Evolutionary conservation across 2,797 vertebrate genomes (phyloP).

Genomic region (Chelon auratus): DNA sequence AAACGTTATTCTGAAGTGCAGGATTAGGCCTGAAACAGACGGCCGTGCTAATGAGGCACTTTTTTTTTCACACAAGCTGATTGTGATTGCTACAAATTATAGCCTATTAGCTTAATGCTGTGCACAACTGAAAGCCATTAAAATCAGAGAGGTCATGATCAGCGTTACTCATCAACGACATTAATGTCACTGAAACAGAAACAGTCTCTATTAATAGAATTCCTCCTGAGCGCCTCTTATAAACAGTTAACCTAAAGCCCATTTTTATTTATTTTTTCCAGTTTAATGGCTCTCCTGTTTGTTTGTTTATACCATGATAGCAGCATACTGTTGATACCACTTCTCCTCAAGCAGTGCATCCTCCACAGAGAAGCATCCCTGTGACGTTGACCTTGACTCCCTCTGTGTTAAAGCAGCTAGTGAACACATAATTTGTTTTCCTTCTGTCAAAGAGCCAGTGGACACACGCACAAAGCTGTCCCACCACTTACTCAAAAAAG

Average conservation of each 20-base stretch:
- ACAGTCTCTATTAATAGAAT: slow-evolving; percentile 20
- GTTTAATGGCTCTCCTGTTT: not conserved
- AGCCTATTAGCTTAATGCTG: slow-evolving; percentile 48
- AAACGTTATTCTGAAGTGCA: slow-evolving; percentile 38
- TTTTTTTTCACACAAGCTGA: slow-evolving; percentile 15
- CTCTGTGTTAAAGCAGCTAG: slow-evolving; percentile 38
- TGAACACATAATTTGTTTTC: slow-evolving; percentile 54
- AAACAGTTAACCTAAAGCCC: not conserved
- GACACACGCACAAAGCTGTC: slow-evolving; percentile 1
- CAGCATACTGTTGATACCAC: not conserved
- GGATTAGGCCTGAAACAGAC: slow-evolving; percentile 26
- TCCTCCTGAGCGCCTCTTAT: not conserved
- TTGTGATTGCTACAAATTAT: slow-evolving; percentile 56
- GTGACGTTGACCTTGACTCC: slow-evolving; percentile 55
- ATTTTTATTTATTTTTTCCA: not conserved
- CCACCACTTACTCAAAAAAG: slow-evolving; percentile 17
- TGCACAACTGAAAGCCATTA: slow-evolving; percentile 58
- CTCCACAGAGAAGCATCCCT: slow-evolving; percentile 20
- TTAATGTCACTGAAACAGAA: slow-evolving; percentile 11
- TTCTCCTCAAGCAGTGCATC: slow-evolving; percentile 33
- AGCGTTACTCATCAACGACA: slow-evolving; percentile 21
- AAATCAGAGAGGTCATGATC: slow-evolving; percentile 51
- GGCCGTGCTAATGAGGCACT: slow-evolving; percentile 9
- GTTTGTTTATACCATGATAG: slow-evolving; percentile 13
- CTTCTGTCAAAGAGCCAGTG: slow-evolving; percentile 14